Evolutionary conservation across 2,888 invertebrate species (phyloP), one percentile per base, ranked within the genome.

Genomic region (Caenorhabditis sp.): DNA sequence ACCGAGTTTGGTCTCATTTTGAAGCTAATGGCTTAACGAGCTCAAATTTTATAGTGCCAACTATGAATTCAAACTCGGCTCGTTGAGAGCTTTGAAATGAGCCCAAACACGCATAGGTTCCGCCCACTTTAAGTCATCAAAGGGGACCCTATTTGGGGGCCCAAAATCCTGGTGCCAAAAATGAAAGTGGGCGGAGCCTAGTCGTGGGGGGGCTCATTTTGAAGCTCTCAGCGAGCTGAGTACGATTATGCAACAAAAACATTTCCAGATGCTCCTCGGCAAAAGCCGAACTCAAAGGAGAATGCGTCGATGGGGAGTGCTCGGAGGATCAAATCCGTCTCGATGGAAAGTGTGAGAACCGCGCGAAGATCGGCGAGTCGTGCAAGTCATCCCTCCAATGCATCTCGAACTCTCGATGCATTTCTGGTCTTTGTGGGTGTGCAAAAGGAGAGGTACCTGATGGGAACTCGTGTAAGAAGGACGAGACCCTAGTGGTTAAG

Each of bases 381-480:
- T 87, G 87, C 59, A 85, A 85, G 54, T 85, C 81, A 3, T 87
- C 87, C 0, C 76, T 86, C 0, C 86, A 87, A 64, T 87, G 87
- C 26, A 47, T 72, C 14, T 85, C 85, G 12, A 87, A 87, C 56
- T 86, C 85, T 6, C 81, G 82, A 24, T 87, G 87, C 54, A 80
- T 87, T 24, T 64, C 76, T 7, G 86, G 85, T 12, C 24, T 77
- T 1, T 87, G 87, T 49, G 87, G 86, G 8, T 87, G 87, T 76
- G 85, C 80, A 0, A 81, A 85, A 44, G 87, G 80, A 24, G 87
- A 87, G 64, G 8, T 70, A 1, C 56, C 76, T 5, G 69, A 80
- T 6, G 81, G 85, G 22, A 76, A 76, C 19, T 66, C 76, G 0
- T 85, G 81, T 49, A 63, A 75, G 8, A 82, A 82, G n/a, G 80